Conservation (phyloP, 1,140 invertebrate species). For the Trinorchestia longiramus region DNA sequence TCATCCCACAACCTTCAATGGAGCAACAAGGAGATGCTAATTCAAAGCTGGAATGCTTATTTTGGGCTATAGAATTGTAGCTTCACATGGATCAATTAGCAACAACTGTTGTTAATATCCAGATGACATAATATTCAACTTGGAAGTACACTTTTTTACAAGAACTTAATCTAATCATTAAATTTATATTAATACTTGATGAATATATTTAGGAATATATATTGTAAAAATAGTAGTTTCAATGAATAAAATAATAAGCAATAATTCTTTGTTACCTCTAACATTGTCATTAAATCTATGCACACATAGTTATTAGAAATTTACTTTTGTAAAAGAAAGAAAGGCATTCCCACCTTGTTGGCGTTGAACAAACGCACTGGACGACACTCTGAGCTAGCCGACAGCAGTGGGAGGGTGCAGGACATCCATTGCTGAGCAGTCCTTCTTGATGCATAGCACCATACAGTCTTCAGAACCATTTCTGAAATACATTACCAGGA, state of each 20-base stretch:
- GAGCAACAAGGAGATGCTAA: too few relatives aligned
- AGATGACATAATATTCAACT: too few relatives aligned
- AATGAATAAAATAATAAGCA: not conserved
- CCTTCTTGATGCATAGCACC: not conserved
- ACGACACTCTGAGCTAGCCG: not conserved
- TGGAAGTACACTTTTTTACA: too few relatives aligned
- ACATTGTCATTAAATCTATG: not conserved
- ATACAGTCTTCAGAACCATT: not conserved
- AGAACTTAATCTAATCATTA: too few relatives aligned
- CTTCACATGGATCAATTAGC: too few relatives aligned
- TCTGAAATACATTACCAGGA: not conserved
- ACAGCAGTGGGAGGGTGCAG: not conserved
- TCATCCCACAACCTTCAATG: too few relatives aligned
- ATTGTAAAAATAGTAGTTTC: not conserved
- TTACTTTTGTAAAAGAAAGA: not conserved
- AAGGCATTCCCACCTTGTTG: not conserved
- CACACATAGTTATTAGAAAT: not conserved
- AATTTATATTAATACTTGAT: too few relatives aligned
- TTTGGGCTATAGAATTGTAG: too few relatives aligned
- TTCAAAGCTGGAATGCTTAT: too few relatives aligned
- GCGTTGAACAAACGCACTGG: not conserved
- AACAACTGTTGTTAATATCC: too few relatives aligned
- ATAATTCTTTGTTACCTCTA: not conserved
- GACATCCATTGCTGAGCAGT: not conserved
- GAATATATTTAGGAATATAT: not conserved